These are phyloP conservation scores for Eurypyga helias DNA, from an alignment of 2,113 vertebrate genomes.

Conservation along the genomic window DNA sequence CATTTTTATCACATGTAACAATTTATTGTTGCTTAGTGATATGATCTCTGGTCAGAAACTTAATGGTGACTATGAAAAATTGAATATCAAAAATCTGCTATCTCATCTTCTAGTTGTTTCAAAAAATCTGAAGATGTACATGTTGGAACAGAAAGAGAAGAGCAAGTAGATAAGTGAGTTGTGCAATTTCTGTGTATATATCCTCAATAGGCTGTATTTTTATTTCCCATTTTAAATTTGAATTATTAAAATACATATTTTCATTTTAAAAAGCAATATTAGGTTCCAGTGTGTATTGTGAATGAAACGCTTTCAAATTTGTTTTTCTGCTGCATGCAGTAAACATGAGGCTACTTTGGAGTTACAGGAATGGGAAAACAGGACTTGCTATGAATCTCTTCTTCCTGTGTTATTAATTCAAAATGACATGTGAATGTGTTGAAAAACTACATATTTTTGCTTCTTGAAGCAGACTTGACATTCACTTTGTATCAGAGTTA, in stretches of 20 bases:
- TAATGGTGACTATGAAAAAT: slow-evolving; percentile 9
- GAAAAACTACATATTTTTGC: background rate
- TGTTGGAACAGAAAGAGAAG: background rate
- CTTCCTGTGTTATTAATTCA: background rate
- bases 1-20: background rate
- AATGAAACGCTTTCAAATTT: background rate
- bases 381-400: background rate
- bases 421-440: background rate
- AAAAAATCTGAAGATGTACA: background rate
- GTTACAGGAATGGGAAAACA: background rate
- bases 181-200: background rate
- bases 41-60: background rate
- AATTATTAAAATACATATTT: background rate
- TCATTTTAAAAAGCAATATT: background rate
- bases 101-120: background rate
- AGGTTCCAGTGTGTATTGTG: background rate
- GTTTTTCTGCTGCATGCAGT: background rate
- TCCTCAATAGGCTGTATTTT: background rate
- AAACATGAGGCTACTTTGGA: background rate
- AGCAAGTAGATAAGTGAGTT: background rate
- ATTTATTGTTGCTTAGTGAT: background rate
- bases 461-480: background rate
- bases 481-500: background rate
- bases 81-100: background rate
- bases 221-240: background rate